Conservation (phyloP, 2,113 vertebrate species). For the Colaptes auratus region DNA sequence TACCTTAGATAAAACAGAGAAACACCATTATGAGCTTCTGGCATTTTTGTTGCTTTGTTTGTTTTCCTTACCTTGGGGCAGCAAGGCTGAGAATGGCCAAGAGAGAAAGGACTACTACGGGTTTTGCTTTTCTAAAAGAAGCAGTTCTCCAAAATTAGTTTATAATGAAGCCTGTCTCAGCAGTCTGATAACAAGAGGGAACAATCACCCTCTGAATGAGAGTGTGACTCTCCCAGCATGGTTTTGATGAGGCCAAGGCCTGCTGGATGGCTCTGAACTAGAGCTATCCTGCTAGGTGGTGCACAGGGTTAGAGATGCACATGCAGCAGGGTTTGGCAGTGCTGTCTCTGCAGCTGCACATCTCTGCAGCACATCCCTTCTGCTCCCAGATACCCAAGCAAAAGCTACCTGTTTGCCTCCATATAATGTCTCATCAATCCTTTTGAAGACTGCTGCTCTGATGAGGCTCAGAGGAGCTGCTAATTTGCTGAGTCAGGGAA, state of each 20-base stretch:
- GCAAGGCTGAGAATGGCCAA: background rate
- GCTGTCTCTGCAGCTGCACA: background rate
- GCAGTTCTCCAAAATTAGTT: background rate
- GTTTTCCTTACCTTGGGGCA: background rate
- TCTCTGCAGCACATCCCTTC: background rate
- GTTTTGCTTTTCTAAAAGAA: background rate
- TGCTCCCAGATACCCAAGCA: background rate
- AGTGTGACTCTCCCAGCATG: background rate
- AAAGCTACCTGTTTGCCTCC: background rate
- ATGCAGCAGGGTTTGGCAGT: background rate
- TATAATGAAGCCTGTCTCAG: background rate
- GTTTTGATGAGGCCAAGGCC: background rate
- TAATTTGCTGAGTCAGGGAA: background rate
- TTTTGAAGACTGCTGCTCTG: background rate
- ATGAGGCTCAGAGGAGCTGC: background rate
- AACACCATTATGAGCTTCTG: background rate
- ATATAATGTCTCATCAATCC: background rate
- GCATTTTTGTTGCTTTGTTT: background rate
- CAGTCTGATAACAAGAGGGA: background rate
- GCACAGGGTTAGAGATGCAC: background rate
- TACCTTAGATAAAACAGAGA: background rate
- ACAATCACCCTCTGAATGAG: background rate
- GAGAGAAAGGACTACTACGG: background rate
- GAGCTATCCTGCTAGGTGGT: background rate
- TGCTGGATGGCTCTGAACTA: background rate